phyloP scores from a whole-genome alignment of 2,797 vertebrate genomes.

The Pogoniulus pusillus region DNA sequence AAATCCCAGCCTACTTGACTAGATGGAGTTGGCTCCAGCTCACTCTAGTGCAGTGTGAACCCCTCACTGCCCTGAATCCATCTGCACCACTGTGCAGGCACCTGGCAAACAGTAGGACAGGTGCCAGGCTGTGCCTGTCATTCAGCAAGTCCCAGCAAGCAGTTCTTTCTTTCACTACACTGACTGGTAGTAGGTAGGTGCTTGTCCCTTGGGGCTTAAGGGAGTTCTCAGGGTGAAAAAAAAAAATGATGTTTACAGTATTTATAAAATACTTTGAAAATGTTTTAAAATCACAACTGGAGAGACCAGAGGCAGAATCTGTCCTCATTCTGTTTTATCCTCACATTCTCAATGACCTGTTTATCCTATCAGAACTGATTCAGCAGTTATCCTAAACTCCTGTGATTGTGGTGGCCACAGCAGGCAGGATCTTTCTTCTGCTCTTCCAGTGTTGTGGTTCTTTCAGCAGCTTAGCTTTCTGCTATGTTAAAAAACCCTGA shows the following conservation, averaged over 20 bases:
- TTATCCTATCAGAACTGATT: neutral
- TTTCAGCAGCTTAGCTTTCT: neutral
- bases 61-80: neutral
- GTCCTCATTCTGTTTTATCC: neutral
- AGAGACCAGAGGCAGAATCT: neutral
- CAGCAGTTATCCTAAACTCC: neutral
- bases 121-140: too few species aligned
- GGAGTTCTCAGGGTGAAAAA: neutral
- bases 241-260: neutral
- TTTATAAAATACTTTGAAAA: neutral
- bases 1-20: too few species aligned
- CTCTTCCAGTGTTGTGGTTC: neutral
- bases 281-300: neutral
- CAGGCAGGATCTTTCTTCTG: neutral
- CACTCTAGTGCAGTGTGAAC: neutral
- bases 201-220: neutral
- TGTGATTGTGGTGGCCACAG: neutral
- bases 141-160: neutral
- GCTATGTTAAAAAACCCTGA: neutral
- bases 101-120: neutral
- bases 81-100: neutral
- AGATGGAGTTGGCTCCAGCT: neutral
- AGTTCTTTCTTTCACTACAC: neutral
- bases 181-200: neutral
- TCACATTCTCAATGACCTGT: slow-evolving; percentile 18